Evolutionary conservation across 2,113 vertebrate genomes (phyloP).

Genomic region (Pseudonaja textilis): DNA sequence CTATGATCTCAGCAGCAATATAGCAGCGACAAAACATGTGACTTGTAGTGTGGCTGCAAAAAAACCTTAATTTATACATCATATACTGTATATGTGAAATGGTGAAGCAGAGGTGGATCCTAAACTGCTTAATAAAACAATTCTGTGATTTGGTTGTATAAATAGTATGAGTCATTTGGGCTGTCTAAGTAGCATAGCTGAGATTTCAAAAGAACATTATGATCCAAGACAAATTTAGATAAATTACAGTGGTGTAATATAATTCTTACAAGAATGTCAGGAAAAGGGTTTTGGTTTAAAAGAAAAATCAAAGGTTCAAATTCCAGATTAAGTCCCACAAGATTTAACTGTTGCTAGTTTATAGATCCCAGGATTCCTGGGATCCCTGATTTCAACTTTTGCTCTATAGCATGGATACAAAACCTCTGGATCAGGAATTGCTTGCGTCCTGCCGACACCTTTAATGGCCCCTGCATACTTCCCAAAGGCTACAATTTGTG

Average conservation of each 20-base stretch:
- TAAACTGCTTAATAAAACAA: neutral
- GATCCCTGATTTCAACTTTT: neutral
- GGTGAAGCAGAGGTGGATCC: neutral
- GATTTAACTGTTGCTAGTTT: neutral
- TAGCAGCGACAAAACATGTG: neutral
- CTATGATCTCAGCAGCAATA: neutral
- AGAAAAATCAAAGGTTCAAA: neutral
- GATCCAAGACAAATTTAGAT: neutral
- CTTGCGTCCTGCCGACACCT: neutral
- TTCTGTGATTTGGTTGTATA: neutral
- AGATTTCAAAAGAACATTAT: neutral
- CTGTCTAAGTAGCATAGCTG: neutral
- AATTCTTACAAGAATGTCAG: neutral
- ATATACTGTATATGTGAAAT: neutral
- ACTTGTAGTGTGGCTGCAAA: neutral
- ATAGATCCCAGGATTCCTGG: neutral
- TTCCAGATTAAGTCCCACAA: neutral
- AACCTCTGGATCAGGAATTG: neutral
- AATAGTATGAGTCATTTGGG: neutral
- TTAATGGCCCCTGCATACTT: neutral
- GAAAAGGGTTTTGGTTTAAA: neutral
- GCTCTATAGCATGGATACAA: neutral
- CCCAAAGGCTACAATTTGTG: neutral
- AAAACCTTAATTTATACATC: neutral
- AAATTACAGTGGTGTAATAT: neutral